Percentiles rank a stretch among this genome's conserved stretches.
Conservation (phyloP, 2,113 vertebrate genomes). For the Heterochromis multidens region DNA sequence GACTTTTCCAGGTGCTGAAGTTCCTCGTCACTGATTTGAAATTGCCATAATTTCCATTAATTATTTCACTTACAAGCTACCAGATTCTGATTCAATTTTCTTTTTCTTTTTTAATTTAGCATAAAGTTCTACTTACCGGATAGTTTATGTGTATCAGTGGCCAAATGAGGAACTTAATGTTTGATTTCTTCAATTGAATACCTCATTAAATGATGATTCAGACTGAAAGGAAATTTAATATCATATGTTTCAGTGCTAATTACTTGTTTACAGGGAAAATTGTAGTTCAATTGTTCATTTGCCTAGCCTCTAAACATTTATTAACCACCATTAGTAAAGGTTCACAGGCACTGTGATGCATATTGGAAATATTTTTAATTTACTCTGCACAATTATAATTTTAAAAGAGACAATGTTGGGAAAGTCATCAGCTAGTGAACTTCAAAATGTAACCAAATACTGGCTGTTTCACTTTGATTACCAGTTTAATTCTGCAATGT, state of each 20-base stretch:
- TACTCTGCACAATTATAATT: not conserved
- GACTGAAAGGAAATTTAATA: constrained; percentile 33
- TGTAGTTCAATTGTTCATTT: not conserved
- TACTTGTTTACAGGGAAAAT: constrained; percentile 43
- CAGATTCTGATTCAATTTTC: not conserved
- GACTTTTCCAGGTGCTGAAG: not conserved
- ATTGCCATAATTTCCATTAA: not conserved
- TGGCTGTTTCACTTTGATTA: not conserved
- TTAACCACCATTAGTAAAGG: constrained; percentile 51
- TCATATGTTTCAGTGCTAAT: constrained; percentile 40
- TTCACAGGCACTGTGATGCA: constrained; percentile 31
- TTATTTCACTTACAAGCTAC: not conserved
- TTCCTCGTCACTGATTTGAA: not conserved
- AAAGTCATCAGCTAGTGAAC: not conserved
- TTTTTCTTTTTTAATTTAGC: not conserved
- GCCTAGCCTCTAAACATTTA: constrained; percentile 25
- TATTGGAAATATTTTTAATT: constrained; percentile 1
- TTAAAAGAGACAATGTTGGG: not conserved
- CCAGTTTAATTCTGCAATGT: not conserved
- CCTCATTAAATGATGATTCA: constrained; percentile 37
- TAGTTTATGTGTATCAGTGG: not conserved
- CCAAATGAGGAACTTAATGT: constrained; percentile 12
- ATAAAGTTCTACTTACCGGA: not conserved
- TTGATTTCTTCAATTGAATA: constrained; percentile 32
- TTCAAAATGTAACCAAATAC: not conserved